These are phyloP conservation scores for Paramisgurnus dabryanus DNA, from an alignment of 2,113 vertebrate genomes.

Conservation along the genomic window DNA sequence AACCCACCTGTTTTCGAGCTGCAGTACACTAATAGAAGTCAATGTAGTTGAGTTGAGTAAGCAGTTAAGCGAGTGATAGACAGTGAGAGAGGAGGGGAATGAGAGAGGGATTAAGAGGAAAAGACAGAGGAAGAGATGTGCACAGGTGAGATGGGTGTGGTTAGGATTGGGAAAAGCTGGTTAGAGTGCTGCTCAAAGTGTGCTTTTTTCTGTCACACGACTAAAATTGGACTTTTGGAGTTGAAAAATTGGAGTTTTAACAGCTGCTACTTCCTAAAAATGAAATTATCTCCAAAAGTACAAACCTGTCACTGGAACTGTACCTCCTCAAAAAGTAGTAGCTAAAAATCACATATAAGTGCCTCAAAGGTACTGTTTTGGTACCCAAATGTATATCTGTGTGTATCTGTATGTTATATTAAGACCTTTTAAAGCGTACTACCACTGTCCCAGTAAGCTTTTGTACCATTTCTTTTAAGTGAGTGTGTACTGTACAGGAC, in stretches of 20 bases:
- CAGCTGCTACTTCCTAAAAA: no score
- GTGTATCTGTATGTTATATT: no score
- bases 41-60: not conserved
- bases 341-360: no score
- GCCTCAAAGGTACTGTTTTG: no score
- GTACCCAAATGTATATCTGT: no score
- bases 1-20: constrained; percentile 37
- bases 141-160: constrained; percentile 57
- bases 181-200: constrained; percentile 18
- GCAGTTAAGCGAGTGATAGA: not conserved
- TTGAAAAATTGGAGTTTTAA: no score
- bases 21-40: not conserved
- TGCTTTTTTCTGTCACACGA: constrained; percentile 20
- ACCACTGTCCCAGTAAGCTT: no score
- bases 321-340: no score
- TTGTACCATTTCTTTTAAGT: no score
- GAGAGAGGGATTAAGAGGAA: not conserved
- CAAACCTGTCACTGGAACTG: no score
- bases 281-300: no score
- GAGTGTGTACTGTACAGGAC: not conserved
- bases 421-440: no score
- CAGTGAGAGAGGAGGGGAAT: not conserved
- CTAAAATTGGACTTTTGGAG: not conserved
- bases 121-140: constrained; percentile 10
- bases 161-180: constrained; percentile 39